Percentiles rank a stretch among this genome's conserved stretches.
These are phyloP conservation scores for Porites lobata DNA, from an alignment of 92 coral and sea anemone genomes.

Conservation along the genomic window DNA sequence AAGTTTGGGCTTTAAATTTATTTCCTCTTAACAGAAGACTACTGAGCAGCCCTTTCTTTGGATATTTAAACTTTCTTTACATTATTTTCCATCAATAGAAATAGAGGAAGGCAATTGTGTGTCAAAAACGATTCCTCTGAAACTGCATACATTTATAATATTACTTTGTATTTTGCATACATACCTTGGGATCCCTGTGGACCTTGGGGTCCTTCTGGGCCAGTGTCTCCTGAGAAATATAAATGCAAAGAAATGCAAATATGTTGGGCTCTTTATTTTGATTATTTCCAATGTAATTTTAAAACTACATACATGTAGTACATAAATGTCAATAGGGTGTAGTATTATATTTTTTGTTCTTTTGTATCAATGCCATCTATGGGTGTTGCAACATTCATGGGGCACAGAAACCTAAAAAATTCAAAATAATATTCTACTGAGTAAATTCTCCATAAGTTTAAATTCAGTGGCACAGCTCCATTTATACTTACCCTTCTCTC, in stretches of 20 bases:
- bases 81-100: neutral
- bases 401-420: too few species aligned
- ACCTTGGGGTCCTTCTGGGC: constrained; percentile 70
- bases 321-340: too few species aligned
- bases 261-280: neutral
- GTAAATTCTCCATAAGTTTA: neutral
- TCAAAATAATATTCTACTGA: too few species aligned
- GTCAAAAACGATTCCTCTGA: too few species aligned
- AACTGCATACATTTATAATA: neutral
- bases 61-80: neutral
- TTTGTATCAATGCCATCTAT: too few species aligned
- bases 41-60: neutral
- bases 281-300: too few species aligned
- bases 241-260: neutral
- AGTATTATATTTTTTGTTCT: too few species aligned
- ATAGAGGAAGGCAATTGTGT: too few species aligned
- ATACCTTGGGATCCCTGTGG: constrained; percentile 65
- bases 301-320: too few species aligned
- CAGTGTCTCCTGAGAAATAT: constrained; percentile 59
- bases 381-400: too few species aligned
- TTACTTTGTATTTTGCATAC: neutral
- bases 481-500: constrained; percentile 68
- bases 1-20: too few species aligned
- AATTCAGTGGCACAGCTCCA: neutral
- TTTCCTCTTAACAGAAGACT: too few species aligned